Evolutionary conservation across 2,888 invertebrate genomes (phyloP).

Genomic region (Dasypogon diadema): DNA sequence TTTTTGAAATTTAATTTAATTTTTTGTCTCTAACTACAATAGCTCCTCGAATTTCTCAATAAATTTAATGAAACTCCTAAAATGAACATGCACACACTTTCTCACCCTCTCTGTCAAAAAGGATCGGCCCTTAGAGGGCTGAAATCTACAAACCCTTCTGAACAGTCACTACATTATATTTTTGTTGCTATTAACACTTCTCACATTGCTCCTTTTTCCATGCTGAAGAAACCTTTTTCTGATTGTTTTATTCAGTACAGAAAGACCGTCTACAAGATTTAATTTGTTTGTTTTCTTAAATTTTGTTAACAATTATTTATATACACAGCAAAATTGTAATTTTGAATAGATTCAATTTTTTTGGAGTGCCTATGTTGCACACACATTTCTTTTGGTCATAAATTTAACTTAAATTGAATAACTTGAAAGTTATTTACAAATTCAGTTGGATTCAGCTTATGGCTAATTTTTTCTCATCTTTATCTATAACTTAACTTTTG

Average conservation of each 20-base stretch:
- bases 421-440: background rate
- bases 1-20: background rate
- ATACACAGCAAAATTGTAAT: too few species aligned
- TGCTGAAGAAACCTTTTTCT: conserved; percentile 38
- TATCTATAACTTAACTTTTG: background rate
- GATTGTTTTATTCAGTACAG: conserved; percentile 1
- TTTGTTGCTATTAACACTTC: background rate
- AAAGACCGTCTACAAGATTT: background rate
- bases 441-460: background rate
- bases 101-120: too few species aligned
- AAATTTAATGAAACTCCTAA: background rate
- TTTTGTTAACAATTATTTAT: background rate
- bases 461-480: too few species aligned
- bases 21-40: background rate
- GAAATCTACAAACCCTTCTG: too few species aligned
- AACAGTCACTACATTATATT: background rate
- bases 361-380: background rate
- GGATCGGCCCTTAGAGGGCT: too few species aligned
- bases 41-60: background rate
- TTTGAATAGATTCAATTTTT: too few species aligned
- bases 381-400: background rate
- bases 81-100: background rate
- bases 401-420: background rate
- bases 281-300: background rate
- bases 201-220: conserved; percentile 4